Evolutionary conservation across 1,140 invertebrate species (phyloP), one percentile per base, ranked within the genome.

Genomic region (Anoplophora glabripennis): DNA sequence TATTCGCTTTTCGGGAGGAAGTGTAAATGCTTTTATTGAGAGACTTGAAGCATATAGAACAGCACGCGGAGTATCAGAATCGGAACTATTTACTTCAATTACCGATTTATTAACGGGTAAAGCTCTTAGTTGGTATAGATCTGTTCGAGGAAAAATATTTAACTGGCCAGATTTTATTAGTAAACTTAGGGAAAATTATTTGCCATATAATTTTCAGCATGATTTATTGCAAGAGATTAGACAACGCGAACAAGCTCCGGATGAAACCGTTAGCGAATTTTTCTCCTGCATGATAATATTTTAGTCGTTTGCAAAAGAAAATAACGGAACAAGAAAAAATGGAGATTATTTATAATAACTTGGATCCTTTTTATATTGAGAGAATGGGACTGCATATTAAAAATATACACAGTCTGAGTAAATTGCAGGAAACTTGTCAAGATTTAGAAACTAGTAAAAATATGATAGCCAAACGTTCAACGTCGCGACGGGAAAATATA

Each of bases 161-260:
- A n/a, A n/a, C n/a, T n/a, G n/a, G n/a, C n/a, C n/a, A n/a, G n/a
- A n/a, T n/a, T n/a, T n/a, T n/a, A n/a, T n/a, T n/a, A n/a, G n/a
- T n/a, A n/a, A n/a, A n/a, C n/a, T n/a, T n/a, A n/a, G n/a, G n/a
- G n/a, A n/a, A n/a, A n/a, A n/a, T n/a, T n/a, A n/a, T n/a, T 44
- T 7, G 34, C 58, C 57, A 12, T 0, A 41, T 33, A 65, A 67
- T 38, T 72, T 63, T 37, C 69, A 71, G 44, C 68, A 66, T 18
- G 45, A 70, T 8, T 36, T 72, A 1, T 9, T 59, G 2, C 17
- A 64, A 5, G 69, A 1, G 37, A 40, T 44, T 44, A 44, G 41
- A 10, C 1, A n/a, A 8, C 14, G 41, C 41, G 18, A 44, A 15
- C 11, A 44, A 44, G 41, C 12, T 14, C 4, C n/a, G 18, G 14